Evolutionary conservation across 2,888 invertebrate species (phyloP).

Genomic region (Caenorhabditis sp.): DNA sequence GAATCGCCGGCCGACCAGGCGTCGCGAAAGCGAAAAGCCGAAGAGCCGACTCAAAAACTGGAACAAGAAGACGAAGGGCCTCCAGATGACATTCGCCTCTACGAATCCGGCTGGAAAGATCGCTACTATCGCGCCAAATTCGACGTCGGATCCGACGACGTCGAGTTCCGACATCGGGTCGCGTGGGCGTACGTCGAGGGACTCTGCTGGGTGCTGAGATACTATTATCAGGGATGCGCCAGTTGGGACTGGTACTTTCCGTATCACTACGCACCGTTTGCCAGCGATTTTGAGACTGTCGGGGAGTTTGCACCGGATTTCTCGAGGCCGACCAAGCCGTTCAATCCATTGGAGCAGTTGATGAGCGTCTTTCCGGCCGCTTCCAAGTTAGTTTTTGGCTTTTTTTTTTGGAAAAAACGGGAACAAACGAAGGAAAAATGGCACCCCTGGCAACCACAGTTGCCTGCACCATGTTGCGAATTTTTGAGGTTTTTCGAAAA

Average conservation of each 20-base stretch:
- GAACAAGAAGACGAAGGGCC: constrained; percentile 75
- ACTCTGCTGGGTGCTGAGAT: constrained; percentile 97
- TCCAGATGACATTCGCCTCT: constrained; percentile 83
- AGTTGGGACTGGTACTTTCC: constrained; percentile 99
- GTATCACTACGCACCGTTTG: constrained; percentile 99
- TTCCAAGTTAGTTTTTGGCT: no score
- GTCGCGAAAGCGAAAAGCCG: constrained; percentile 67
- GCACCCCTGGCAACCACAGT: no score
- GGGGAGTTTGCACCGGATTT: constrained; percentile 90
- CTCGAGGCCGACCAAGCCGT: constrained; percentile 93
- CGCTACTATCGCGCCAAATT: constrained; percentile 87
- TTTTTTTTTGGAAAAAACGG: no score
- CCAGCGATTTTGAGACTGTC: constrained; percentile 93
- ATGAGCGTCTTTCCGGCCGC: constrained; percentile 99
- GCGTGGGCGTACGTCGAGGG: constrained; percentile 92
- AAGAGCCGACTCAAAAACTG: constrained; percentile 32
- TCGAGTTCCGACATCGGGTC: constrained; percentile 92
- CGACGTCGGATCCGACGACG: constrained; percentile 84
- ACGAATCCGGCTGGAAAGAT: constrained; percentile 98
- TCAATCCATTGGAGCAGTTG: constrained; percentile 96
- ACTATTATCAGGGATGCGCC: constrained; percentile 99
- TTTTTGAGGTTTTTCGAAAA: no score
- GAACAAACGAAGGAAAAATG: no score
- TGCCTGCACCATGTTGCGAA: no score
- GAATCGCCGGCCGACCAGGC: constrained; percentile 51